These are phyloP conservation scores for Istiophorus platypterus DNA, from an alignment of 2,113 vertebrate species.

Conservation along the genomic window DNA sequence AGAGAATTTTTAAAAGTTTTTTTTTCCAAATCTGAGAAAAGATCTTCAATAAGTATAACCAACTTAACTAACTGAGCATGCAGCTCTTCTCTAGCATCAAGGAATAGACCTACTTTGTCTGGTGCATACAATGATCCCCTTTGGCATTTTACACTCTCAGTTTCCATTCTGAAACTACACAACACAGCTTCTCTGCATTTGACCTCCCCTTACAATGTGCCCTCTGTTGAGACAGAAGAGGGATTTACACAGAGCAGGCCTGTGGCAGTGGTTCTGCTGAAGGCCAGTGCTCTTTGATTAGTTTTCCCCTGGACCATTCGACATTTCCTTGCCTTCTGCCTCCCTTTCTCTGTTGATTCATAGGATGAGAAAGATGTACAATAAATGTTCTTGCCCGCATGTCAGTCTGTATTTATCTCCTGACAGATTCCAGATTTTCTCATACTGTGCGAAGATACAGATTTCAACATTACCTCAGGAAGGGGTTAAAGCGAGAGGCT, in stretches of 20 bases:
- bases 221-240: slow-evolving; percentile 67
- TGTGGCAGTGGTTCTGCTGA: slow-evolving; percentile 65
- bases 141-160: slow-evolving; percentile 58
- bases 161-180: slow-evolving; percentile 64
- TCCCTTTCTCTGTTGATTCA: not conserved
- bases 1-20: too few species aligned
- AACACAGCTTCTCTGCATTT: slow-evolving; percentile 66
- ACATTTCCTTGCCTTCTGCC: slow-evolving; percentile 57
- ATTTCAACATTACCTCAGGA: slow-evolving; percentile 24
- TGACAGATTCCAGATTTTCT: slow-evolving; percentile 23
- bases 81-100: slow-evolving; percentile 13
- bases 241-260: slow-evolving; percentile 67
- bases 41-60: too few species aligned
- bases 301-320: slow-evolving; percentile 60
- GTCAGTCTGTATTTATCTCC: slow-evolving; percentile 40
- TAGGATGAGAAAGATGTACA: slow-evolving; percentile 39
- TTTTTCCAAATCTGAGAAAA: too few species aligned
- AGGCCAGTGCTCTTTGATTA: slow-evolving; percentile 71
- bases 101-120: slow-evolving; percentile 15
- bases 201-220: slow-evolving; percentile 65
- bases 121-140: slow-evolving; percentile 49
- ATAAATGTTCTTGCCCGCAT: slow-evolving; percentile 8
- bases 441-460: slow-evolving; percentile 9
- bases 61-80: too few species aligned
- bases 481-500: not conserved